phyloP scores from a whole-genome alignment of 2,888 invertebrate genomes.

The Hofmannophila pseudospretella region DNA sequence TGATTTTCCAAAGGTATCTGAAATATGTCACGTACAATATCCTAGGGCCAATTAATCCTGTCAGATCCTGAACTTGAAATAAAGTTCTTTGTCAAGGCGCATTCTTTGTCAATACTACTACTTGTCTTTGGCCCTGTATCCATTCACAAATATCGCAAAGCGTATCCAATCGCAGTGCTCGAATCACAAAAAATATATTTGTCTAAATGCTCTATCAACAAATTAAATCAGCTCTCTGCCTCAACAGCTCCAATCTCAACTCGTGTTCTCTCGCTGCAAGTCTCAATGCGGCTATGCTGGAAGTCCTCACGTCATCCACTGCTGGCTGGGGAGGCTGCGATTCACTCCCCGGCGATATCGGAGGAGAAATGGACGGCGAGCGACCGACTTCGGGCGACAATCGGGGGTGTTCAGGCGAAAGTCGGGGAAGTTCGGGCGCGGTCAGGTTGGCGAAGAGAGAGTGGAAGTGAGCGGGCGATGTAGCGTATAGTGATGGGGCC shows the following conservation, averaged over 20 bases:
- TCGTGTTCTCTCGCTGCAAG: conserved; percentile 94
- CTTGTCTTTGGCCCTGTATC: too few relatives aligned
- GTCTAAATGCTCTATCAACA: too few relatives aligned
- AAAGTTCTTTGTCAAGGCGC: too few relatives aligned
- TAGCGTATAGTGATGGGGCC: conserved; percentile 64
- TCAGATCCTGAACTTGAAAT: too few relatives aligned
- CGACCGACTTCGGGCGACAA: conserved; percentile 44
- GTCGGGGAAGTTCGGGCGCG: conserved; percentile 65
- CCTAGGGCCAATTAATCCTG: too few relatives aligned
- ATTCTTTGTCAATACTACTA: too few relatives aligned
- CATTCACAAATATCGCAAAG: too few relatives aligned
- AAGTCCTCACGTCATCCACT: conserved; percentile 84
- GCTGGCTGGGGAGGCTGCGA: conserved; percentile 69
- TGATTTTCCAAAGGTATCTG: too few relatives aligned
- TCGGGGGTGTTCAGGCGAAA: conserved; percentile 35
- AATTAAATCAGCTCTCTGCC: conserved; percentile 81
- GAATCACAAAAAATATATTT: too few relatives aligned
- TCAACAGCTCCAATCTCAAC: conserved; percentile 86
- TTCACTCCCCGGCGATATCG: conserved; percentile 70
- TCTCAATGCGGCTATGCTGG: conserved; percentile 91
- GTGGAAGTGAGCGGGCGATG: conserved; percentile 84
- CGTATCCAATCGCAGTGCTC: too few relatives aligned
- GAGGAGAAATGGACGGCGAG: conserved; percentile 71
- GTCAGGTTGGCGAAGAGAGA: conserved; percentile 89
- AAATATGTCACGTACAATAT: too few relatives aligned